phyloP scores from a whole-genome alignment of 2,888 invertebrate genomes.

The Xestobium rufovillosum region DNA sequence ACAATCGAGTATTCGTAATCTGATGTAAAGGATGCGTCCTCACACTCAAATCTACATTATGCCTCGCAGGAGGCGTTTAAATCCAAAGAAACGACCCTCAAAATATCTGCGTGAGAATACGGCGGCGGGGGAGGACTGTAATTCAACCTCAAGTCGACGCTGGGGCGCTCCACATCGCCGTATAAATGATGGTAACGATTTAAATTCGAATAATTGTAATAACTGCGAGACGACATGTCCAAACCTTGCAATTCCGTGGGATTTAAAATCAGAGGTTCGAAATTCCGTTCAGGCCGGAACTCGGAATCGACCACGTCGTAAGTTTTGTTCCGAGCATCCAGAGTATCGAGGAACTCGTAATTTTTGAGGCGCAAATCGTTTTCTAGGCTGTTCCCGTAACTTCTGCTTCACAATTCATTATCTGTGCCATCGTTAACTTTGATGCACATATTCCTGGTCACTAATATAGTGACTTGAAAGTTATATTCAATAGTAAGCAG shows the following conservation, averaged over 20 bases:
- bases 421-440: constrained; percentile 45
- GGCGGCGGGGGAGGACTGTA: constrained; percentile 44
- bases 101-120: constrained; percentile 55
- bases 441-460: constrained; percentile 34
- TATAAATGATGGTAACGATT: constrained; percentile 53
- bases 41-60: constrained; percentile 48
- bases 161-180: constrained; percentile 53
- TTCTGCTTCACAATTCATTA: constrained; percentile 36
- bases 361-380: constrained; percentile 39
- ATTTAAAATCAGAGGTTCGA: constrained; percentile 47
- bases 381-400: constrained; percentile 32
- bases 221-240: constrained; percentile 60
- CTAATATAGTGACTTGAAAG: too few species aligned
- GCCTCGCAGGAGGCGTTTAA: constrained; percentile 52
- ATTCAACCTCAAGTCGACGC: constrained; percentile 48
- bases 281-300: constrained; percentile 43
- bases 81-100: constrained; percentile 57
- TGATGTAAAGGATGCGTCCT: constrained; percentile 39
- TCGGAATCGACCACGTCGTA: constrained; percentile 47
- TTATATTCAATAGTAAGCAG: constrained; percentile 50
- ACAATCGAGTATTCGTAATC: constrained; percentile 35
- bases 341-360: constrained; percentile 35
- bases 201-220: constrained; percentile 48
- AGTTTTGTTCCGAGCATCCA: constrained; percentile 33
- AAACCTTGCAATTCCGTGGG: constrained; percentile 53